Evolutionary conservation across 1,140 invertebrate species (phyloP), one percentile per base, ranked within the genome.

Genomic region (Heliconius melpomene): DNA sequence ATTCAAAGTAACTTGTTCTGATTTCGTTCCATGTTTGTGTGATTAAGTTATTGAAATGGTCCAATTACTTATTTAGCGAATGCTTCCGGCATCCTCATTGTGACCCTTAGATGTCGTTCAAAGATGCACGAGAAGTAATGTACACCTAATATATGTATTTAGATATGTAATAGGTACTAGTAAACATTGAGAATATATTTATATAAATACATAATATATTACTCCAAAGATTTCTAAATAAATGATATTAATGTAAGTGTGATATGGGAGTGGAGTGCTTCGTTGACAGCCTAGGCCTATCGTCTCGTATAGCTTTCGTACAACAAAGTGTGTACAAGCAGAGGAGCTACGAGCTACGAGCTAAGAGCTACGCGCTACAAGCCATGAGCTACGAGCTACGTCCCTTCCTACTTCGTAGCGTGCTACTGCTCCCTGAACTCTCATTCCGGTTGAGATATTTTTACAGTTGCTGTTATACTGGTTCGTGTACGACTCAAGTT

Each of bases 381-480:
- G 18, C 18, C 7, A 16, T 16, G 50, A 7, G 54, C 54, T 57
- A 26, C 57, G 50, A 7, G 54, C 54, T 57, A 26, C 57, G 57
- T 26, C 20, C 2, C 13, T 29, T 66, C 60, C 75, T 23, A 46
- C 40, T n/a, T 9, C 73, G 20, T 66, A 71, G 36, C 38, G 32
- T 38, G 40, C 18, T 54, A 8, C 26, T 38, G 46, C 74, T 16
- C 23, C 29, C 26, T 40, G 36, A 46, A 77, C 75, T 77, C 7
- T 60, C 75, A 16, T 75, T 75, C 29, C 60, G 16, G 60, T 71
- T 77, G 57, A 77, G 75, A 77, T 23, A 54, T 23, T 77, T 72
- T 77, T 77, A 71, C 75, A 26, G 38, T 71, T 77, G 60, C 75
- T 77, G 60, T 66, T 66, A 66, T 66, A 26, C 60, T 66, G 3